Evolutionary conservation across 2,113 vertebrate genomes (phyloP).

Genomic region (Excalfactoria chinensis): DNA sequence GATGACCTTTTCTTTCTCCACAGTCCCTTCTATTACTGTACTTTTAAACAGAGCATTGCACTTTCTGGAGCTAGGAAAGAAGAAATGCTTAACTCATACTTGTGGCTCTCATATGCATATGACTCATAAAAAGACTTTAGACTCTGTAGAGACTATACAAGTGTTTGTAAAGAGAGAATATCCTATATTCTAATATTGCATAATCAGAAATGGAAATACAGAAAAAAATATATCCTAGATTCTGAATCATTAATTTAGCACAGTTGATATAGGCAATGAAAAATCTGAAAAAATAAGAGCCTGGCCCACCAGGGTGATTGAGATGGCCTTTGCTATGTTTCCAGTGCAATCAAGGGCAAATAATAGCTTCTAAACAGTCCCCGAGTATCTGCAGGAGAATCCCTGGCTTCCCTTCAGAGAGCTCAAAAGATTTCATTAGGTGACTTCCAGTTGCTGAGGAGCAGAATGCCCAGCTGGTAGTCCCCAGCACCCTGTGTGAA

Average conservation of each 20-base stretch:
- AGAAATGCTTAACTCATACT: background rate
- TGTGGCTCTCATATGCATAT: background rate
- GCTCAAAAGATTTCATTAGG: background rate
- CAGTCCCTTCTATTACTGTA: background rate
- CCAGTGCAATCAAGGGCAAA: background rate
- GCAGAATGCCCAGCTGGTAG: background rate
- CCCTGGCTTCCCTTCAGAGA: background rate
- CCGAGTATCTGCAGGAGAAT: background rate
- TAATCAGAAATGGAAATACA: background rate
- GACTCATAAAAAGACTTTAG: background rate
- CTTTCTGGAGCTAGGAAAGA: background rate
- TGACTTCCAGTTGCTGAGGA: background rate
- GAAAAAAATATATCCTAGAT: background rate
- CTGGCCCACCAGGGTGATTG: background rate
- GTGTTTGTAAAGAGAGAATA: no score
- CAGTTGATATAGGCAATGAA: background rate
- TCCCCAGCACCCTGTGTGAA: background rate
- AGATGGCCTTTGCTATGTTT: background rate
- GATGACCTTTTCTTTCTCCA: background rate
- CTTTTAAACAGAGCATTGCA: background rate
- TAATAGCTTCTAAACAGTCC: background rate
- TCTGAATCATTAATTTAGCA: background rate
- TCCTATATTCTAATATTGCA: background rate
- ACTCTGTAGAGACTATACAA: no score
- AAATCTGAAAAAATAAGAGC: background rate